phyloP scores from a whole-genome alignment of 2,888 invertebrate species.

The Tipula lateralis region DNA sequence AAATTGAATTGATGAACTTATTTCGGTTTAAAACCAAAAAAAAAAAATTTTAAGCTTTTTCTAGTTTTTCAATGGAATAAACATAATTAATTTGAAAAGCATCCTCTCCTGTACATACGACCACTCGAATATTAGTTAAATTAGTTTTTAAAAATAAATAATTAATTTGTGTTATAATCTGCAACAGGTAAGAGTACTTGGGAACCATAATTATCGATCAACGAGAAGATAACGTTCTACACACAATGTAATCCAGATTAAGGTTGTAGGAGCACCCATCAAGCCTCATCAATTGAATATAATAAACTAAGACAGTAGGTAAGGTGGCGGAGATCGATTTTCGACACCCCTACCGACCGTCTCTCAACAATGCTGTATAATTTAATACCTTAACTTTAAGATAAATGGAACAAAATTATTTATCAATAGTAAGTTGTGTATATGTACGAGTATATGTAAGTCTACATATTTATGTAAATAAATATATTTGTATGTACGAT shows the following conservation, averaged over 20 bases:
- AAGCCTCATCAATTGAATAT: no score
- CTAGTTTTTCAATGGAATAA: background rate
- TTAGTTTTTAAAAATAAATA: no score
- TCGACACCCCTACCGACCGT: no score
- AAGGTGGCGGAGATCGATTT: no score
- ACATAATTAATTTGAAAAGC: background rate
- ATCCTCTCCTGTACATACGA: no score
- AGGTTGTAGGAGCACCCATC: no score
- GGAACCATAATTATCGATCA: no score
- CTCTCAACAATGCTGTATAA: background rate
- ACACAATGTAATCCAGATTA: no score
- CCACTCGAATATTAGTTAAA: no score
- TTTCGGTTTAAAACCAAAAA: background rate
- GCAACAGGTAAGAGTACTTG: background rate
- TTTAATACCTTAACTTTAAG: background rate
- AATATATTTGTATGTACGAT: background rate
- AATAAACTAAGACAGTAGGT: no score
- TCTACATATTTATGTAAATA: background rate
- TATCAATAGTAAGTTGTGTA: background rate
- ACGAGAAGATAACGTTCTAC: no score
- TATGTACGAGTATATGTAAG: background rate
- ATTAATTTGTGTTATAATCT: background rate
- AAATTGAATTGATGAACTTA: background rate
- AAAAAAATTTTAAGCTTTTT: background rate
- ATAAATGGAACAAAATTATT: background rate